Percentiles rank a stretch among this genome's conserved stretches.
phyloP scores from a whole-genome alignment of 2,113 vertebrate genomes.

The Onychorhynchus coronatus region DNA sequence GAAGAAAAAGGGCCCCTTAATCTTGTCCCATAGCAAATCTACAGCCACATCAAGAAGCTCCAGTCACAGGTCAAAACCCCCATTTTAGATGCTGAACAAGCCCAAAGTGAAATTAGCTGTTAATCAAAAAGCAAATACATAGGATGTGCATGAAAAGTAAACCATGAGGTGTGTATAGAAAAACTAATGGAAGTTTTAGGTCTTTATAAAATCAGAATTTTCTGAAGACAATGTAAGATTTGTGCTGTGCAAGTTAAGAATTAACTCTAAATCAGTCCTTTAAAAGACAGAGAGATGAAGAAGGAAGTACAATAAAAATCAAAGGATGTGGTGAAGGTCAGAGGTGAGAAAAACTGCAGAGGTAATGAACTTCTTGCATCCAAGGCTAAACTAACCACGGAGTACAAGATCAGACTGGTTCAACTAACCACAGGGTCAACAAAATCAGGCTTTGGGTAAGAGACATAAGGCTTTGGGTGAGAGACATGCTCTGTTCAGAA shows the following conservation, averaged over 20 bases:
- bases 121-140: neutral
- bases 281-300: neutral
- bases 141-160: neutral
- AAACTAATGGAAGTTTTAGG: neutral
- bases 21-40: neutral
- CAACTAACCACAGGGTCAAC: neutral
- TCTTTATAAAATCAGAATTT: neutral
- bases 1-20: neutral
- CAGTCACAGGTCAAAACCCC: neutral
- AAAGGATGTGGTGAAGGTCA: constrained; percentile 1
- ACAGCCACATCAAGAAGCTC: neutral
- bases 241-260: neutral
- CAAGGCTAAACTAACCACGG: neutral
- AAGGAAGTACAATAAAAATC: neutral
- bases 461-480: neutral
- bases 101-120: neutral
- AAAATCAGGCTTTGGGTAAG: neutral
- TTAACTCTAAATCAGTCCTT: neutral
- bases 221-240: neutral
- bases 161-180: neutral
- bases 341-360: neutral
- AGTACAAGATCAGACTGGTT: neutral
- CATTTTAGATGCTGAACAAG: neutral
- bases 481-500: neutral
- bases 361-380: neutral